Percentiles rank a stretch among this genome's conserved stretches.
phyloP scores from a whole-genome alignment of 2,888 invertebrate genomes.

The Thecophora atra region DNA sequence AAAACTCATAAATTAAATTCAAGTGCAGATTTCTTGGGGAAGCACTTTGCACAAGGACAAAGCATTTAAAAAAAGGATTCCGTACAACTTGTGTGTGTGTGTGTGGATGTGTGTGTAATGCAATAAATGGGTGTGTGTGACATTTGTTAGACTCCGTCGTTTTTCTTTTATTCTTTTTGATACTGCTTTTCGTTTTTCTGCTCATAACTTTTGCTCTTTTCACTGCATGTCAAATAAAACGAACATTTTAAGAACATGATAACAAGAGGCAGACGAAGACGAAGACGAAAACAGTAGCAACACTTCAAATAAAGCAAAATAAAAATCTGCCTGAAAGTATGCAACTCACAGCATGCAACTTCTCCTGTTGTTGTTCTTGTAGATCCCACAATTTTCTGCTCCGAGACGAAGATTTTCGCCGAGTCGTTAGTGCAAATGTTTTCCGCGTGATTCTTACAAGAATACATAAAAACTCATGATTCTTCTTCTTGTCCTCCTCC shows the following conservation, averaged over 20 bases:
- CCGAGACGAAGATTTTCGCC: slow-evolving; percentile 9
- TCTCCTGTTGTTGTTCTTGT: slow-evolving; percentile 6
- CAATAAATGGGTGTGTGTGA: background rate
- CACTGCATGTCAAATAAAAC: background rate
- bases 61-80: background rate
- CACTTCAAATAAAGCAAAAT: background rate
- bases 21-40: slow-evolving; percentile 32
- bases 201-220: background rate
- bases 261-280: background rate
- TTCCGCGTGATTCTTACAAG: background rate
- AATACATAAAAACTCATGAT: background rate
- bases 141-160: background rate
- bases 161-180: background rate
- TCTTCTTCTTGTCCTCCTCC: background rate
- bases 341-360: background rate
- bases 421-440: slow-evolving; percentile 24
- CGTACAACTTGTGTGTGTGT: background rate
- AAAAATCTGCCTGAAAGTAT: background rate
- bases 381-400: background rate
- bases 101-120: slow-evolving; percentile 16
- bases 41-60: background rate
- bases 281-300: slow-evolving; percentile 1
- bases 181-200: background rate
- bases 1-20: slow-evolving; percentile 41
- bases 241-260: slow-evolving; percentile 5